Evolutionary conservation across 1,140 invertebrate genomes (phyloP).

Genomic region (Asobara japonica): DNA sequence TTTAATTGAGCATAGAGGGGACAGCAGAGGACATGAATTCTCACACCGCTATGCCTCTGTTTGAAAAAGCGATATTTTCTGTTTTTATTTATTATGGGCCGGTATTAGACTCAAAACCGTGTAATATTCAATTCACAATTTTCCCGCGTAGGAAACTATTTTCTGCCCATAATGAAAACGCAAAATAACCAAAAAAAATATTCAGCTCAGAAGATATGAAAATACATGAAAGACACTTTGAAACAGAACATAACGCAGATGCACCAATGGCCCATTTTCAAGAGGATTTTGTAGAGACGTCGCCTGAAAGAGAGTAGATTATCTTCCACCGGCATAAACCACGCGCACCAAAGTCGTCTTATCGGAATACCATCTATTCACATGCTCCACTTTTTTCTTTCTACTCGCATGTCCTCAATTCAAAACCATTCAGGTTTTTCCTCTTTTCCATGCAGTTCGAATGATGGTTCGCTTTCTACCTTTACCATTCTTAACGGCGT

Average conservation of each 20-base stretch:
- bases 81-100: no score
- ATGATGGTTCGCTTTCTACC: constrained; percentile 5
- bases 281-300: not conserved
- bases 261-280: not conserved
- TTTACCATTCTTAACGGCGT: constrained; percentile 9
- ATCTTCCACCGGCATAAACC: constrained; percentile 8
- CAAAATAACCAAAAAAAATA: not conserved
- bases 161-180: not conserved
- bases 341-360: not conserved
- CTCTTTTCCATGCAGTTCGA: constrained; percentile 1
- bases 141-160: not conserved
- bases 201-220: not conserved
- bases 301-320: constrained; percentile 4
- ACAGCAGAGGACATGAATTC: no score
- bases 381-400: constrained; percentile 5
- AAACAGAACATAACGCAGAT: not conserved
- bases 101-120: no score
- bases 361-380: constrained; percentile 23
- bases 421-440: not conserved
- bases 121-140: no score
- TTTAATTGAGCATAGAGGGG: no score
- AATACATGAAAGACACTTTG: not conserved
- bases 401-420: not conserved
- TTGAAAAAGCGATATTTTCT: no score
- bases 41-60: no score